Evolutionary conservation across 2,888 invertebrate genomes (phyloP).

Genomic region (Nipponacmea schrenckii): DNA sequence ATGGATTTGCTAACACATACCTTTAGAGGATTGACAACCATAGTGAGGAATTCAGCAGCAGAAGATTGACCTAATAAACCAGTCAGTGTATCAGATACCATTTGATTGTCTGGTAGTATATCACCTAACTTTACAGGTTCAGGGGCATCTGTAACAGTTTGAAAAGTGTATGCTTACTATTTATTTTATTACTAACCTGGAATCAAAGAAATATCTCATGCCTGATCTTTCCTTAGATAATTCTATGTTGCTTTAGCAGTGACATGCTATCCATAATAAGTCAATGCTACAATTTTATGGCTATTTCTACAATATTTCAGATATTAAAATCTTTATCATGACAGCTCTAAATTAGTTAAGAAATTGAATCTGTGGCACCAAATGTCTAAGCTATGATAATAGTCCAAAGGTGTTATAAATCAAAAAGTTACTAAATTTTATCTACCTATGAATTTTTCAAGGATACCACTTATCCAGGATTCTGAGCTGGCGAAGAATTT

Average conservation of each 20-base stretch:
- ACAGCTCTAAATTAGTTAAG: too few relatives aligned
- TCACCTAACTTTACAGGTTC: constrained; percentile 33
- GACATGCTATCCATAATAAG: too few relatives aligned
- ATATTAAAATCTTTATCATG: too few relatives aligned
- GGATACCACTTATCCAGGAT: constrained; percentile 17
- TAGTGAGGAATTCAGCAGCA: constrained; percentile 40
- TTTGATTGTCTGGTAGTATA: constrained; percentile 39
- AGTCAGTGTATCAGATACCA: constrained; percentile 31
- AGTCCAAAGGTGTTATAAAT: background rate
- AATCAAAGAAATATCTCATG: too few relatives aligned
- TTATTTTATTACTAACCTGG: too few relatives aligned
- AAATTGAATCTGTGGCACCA: too few relatives aligned
- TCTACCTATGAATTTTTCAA: constrained; percentile 21
- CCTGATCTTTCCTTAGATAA: too few relatives aligned
- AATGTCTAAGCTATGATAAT: too few relatives aligned
- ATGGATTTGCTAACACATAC: constrained; percentile 22
- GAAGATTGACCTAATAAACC: constrained; percentile 31
- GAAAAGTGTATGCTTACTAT: background rate
- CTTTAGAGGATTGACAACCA: constrained; percentile 37
- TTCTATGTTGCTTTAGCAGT: too few relatives aligned
- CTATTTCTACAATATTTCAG: too few relatives aligned
- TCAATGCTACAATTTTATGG: too few relatives aligned
- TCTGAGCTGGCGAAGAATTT: constrained; percentile 26
- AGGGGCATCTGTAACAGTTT: constrained; percentile 32
- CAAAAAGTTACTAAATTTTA: background rate